Evolutionary conservation across 2,797 vertebrate species (phyloP).

Genomic region (Tachyglossus aculeatus): DNA sequence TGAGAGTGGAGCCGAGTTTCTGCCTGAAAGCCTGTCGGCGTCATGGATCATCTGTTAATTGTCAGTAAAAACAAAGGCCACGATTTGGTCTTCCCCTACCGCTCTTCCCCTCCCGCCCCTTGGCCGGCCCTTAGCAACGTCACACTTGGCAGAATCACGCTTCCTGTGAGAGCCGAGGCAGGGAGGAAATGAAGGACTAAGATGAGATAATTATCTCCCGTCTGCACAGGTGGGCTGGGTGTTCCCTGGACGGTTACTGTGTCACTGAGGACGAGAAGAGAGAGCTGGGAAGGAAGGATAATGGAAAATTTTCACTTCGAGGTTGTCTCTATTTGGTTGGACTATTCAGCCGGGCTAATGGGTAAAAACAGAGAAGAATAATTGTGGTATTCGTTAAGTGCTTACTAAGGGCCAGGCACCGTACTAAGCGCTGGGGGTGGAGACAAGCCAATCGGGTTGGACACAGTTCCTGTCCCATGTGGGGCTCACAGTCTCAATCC

Average conservation of each 20-base stretch:
- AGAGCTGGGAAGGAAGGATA: neutral
- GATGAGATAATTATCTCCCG: neutral
- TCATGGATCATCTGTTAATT: neutral
- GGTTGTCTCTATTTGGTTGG: slow-evolving; percentile 32
- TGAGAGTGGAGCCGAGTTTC: accelerated
- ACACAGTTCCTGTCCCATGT: too few species aligned
- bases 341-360: too few species aligned
- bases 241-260: slow-evolving; percentile 3
- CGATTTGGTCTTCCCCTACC: too few species aligned
- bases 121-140: accelerated
- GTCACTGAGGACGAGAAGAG: neutral
- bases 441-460: too few species aligned
- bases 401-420: too few species aligned
- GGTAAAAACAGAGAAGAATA: too few species aligned
- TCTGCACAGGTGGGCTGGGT: slow-evolving; percentile 1
- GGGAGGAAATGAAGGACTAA: neutral
- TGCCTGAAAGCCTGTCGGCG: neutral
- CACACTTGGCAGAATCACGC: neutral
- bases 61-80: accelerated
- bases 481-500: too few species aligned
- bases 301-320: slow-evolving; percentile 17
- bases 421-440: too few species aligned
- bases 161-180: neutral
- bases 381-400: too few species aligned
- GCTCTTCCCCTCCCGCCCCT: too few species aligned